A percentile compares a stretch with the other conserved stretches of the same genome.
These are phyloP conservation scores for Pecten maximus DNA, from an alignment of 2,888 invertebrate genomes.

Conservation along the genomic window DNA sequence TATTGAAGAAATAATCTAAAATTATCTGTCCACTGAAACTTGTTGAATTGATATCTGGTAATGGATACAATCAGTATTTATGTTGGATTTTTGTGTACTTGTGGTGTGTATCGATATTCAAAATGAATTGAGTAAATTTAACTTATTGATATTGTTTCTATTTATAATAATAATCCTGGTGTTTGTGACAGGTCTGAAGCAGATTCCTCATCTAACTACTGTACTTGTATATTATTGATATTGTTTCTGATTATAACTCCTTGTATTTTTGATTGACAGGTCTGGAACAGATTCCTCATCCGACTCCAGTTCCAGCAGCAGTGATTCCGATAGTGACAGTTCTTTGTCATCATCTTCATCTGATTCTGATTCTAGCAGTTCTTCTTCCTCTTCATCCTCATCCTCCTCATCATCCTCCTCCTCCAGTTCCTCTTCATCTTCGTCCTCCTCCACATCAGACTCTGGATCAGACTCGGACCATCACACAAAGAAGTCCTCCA, in stretches of 20 bases:
- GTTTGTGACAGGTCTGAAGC: no score
- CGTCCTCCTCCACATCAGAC: neutral
- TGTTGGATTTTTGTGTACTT: no score
- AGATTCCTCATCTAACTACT: no score
- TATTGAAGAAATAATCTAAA: no score
- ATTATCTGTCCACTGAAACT: no score
- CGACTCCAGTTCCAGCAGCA: slow-evolving; percentile 51
- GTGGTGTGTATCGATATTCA: no score
- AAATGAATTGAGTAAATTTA: no score
- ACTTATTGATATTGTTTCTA: no score
- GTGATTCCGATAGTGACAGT: slow-evolving; percentile 54
- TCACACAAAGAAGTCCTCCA: neutral
- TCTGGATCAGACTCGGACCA: neutral
- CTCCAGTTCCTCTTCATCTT: neutral
- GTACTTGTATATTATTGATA: neutral
- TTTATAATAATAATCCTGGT: no score
- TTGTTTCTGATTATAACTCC: neutral
- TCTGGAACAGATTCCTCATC: slow-evolving; percentile 38
- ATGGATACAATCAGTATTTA: no score
- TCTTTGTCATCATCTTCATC: slow-evolving; percentile 48
- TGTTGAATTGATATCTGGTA: no score
- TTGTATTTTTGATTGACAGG: neutral
- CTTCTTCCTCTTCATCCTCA: slow-evolving; percentile 43
- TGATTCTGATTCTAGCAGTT: slow-evolving; percentile 11
- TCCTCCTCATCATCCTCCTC: slow-evolving; percentile 49